These are phyloP conservation scores for Leptobrachium leishanense DNA, from an alignment of 2,113 vertebrate genomes.

Conservation along the genomic window DNA sequence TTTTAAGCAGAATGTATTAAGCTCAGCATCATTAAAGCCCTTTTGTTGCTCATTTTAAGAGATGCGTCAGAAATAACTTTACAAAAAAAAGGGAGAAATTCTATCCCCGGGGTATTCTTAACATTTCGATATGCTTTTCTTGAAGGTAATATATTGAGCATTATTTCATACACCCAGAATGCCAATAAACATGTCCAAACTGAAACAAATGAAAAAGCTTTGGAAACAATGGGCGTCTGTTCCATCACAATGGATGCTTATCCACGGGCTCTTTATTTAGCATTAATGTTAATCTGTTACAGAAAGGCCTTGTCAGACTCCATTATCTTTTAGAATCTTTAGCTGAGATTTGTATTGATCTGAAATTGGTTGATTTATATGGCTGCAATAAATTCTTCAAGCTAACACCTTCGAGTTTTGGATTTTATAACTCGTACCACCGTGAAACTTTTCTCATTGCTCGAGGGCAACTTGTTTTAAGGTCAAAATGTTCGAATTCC, in stretches of 20 bases:
- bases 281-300: constrained; percentile 46
- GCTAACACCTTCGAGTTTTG: constrained; percentile 31
- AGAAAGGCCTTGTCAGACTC: constrained; percentile 18
- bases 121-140: constrained; percentile 41
- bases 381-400: constrained; percentile 37
- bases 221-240: constrained; percentile 15
- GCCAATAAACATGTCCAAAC: constrained; percentile 43
- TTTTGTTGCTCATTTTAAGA: constrained; percentile 2
- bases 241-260: constrained; percentile 38
- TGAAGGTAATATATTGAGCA: constrained; percentile 45
- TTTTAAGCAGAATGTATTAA: not conserved
- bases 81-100: not conserved
- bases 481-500: constrained; percentile 20
- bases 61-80: not conserved
- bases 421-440: constrained; percentile 20
- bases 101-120: constrained; percentile 25
- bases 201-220: constrained; percentile 42
- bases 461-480: constrained; percentile 29
- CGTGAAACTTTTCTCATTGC: not conserved
- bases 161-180: constrained; percentile 40
- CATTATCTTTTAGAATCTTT: constrained; percentile 41
- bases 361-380: constrained; percentile 34
- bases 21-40: not conserved
- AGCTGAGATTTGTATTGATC: constrained; percentile 39
- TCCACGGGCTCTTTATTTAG: constrained; percentile 44